Percentiles rank a stretch among this genome's conserved stretches.
phyloP scores from a whole-genome alignment of 2,797 vertebrate genomes.

The Gastrophryne carolinensis region DNA sequence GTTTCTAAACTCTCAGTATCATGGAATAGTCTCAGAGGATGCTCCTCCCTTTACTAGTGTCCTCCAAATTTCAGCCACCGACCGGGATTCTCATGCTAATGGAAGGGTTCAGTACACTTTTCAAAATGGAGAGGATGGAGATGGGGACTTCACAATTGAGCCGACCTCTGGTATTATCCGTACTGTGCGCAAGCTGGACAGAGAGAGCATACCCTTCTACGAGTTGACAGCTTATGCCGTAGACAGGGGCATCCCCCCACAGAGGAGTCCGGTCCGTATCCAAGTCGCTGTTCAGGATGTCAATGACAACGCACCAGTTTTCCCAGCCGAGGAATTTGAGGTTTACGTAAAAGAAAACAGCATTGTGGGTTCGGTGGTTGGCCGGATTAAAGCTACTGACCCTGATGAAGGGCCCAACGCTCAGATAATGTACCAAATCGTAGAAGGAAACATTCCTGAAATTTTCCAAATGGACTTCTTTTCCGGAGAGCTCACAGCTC shows the following conservation, averaged over 20 bases:
- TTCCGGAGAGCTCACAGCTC: slow-evolving; percentile 95
- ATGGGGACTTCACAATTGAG: slow-evolving; percentile 97
- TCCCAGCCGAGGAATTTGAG: slow-evolving; percentile 94
- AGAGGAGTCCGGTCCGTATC: slow-evolving; percentile 88
- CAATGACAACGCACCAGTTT: slow-evolving; percentile 95
- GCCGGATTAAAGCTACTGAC: slow-evolving; percentile 90
- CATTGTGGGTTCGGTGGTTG: slow-evolving; percentile 91
- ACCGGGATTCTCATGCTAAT: slow-evolving; percentile 91
- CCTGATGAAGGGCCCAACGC: slow-evolving; percentile 94
- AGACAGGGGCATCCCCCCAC: slow-evolving; percentile 91
- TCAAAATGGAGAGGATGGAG: slow-evolving; percentile 95
- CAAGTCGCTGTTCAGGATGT: slow-evolving; percentile 93
- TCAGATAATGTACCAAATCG: slow-evolving; percentile 98
- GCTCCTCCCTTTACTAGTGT: slow-evolving; percentile 95
- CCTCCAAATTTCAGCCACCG: slow-evolving; percentile 94
- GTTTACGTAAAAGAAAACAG: slow-evolving; percentile 95
- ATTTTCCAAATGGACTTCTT: slow-evolving; percentile 99
- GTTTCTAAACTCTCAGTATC: slow-evolving; percentile 91
- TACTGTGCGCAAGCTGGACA: slow-evolving; percentile 87
- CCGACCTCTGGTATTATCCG: slow-evolving; percentile 94
- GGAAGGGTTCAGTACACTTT: slow-evolving; percentile 97
- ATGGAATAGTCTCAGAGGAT: slow-evolving; percentile 91
- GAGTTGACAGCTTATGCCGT: slow-evolving; percentile 92
- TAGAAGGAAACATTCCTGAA: slow-evolving; percentile 97
- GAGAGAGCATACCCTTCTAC: slow-evolving; percentile 88